Evolutionary conservation across 1,140 invertebrate genomes (phyloP).

Genomic region (Heliconius hermathena): DNA sequence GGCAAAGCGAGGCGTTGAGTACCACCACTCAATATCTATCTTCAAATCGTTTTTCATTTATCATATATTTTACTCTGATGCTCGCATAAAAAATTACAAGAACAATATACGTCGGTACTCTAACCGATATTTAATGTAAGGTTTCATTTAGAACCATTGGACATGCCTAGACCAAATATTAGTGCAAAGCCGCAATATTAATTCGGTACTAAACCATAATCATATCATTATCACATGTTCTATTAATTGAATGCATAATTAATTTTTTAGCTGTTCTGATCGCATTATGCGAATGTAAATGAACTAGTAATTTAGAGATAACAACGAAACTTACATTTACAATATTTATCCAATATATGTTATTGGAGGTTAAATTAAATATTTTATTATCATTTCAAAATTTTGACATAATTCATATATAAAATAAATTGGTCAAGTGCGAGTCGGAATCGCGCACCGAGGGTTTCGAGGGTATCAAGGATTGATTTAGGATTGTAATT

Average conservation of each 20-base stretch:
- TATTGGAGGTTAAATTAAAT: neutral
- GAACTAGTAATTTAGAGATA: neutral
- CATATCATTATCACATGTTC: slow-evolving; percentile 29
- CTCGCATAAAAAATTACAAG: too few relatives aligned
- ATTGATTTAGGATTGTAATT: too few relatives aligned
- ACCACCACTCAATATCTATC: too few relatives aligned
- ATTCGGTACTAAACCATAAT: slow-evolving; percentile 31
- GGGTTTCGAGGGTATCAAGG: too few relatives aligned
- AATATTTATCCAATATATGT: neutral
- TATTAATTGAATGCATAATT: slow-evolving; percentile 31
- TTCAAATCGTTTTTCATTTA: too few relatives aligned
- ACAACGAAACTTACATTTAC: neutral
- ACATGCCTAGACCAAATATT: slow-evolving; percentile 18
- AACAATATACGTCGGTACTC: too few relatives aligned
- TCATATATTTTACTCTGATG: too few relatives aligned
- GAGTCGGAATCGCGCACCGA: too few relatives aligned
- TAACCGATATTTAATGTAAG: neutral
- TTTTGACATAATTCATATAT: neutral
- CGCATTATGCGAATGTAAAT: slow-evolving; percentile 13
- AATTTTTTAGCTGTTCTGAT: slow-evolving; percentile 15
- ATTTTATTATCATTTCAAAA: neutral
- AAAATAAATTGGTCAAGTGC: neutral
- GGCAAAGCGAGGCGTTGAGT: too few relatives aligned
- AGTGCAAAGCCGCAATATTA: slow-evolving; percentile 23
- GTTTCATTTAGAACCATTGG: slow-evolving; percentile 14